These are phyloP conservation scores for Metacarcinus magister DNA, from an alignment of 2,888 invertebrate genomes.

Conservation along the genomic window DNA sequence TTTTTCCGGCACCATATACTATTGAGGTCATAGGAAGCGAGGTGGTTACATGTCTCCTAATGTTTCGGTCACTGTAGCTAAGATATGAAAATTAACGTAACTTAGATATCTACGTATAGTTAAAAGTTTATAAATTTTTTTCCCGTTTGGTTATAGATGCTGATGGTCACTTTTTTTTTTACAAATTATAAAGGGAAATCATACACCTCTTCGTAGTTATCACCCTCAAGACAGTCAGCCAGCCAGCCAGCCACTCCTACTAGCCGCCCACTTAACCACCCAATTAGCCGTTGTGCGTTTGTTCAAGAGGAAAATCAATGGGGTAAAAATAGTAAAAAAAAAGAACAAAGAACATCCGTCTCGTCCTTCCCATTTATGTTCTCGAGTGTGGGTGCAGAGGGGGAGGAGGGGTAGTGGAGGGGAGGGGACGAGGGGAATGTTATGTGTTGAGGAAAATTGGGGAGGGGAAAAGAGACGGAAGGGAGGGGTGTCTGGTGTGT, in stretches of 20 bases:
- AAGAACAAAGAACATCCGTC: constrained; percentile 69
- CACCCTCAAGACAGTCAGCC: background rate
- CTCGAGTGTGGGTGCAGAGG: background rate
- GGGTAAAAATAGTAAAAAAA: constrained; percentile 12
- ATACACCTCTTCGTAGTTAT: background rate
- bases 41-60: background rate
- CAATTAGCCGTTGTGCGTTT: constrained; percentile 76
- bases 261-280: constrained; percentile 44
- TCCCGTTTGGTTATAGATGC: background rate
- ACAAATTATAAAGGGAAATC: background rate
- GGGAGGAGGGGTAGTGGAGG: background rate
- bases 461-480: constrained; percentile 18
- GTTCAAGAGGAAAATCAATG: constrained; percentile 76
- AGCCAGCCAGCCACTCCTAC: background rate
- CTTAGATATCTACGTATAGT: no score
- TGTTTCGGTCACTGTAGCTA: background rate
- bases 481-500: background rate
- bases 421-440: background rate
- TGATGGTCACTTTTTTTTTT: background rate
- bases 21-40: background rate
- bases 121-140: background rate
- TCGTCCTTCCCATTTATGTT: background rate
- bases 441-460: background rate
- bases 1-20: background rate
- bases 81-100: no score